A percentile compares a stretch with the other conserved stretches of the same genome.
These are phyloP conservation scores for Smittia aterrima DNA, from an alignment of 2,888 invertebrate species.

Conservation along the genomic window DNA sequence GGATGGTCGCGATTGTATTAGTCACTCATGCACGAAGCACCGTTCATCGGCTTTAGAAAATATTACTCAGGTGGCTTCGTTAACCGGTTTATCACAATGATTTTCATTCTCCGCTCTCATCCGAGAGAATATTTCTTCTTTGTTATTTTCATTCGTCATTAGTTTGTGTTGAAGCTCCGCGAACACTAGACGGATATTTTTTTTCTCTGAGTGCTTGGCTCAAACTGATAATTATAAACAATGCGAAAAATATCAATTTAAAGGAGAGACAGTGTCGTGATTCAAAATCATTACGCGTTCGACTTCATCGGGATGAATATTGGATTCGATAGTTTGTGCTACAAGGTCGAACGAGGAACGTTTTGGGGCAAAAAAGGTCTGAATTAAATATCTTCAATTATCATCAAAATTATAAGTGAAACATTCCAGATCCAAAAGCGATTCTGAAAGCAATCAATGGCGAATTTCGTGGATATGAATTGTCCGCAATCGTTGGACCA, in stretches of 20 bases:
- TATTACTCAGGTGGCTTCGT: not conserved
- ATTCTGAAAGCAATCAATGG: conserved; percentile 51
- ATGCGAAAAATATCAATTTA: conserved; percentile 1
- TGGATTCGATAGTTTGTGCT: not conserved
- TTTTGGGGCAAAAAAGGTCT: not conserved
- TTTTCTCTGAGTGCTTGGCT: not conserved
- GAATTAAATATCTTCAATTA: too few species aligned
- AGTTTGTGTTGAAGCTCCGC: not conserved
- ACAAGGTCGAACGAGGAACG: not conserved
- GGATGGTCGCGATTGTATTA: not conserved
- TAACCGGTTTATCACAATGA: conserved; percentile 3
- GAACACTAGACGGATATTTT: not conserved
- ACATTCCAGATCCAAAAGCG: not conserved
- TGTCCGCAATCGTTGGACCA: conserved; percentile 78
- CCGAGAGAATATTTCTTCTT: not conserved
- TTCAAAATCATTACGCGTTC: not conserved
- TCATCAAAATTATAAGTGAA: too few species aligned
- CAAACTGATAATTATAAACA: not conserved
- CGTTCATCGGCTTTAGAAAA: not conserved
- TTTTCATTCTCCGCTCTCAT: not conserved
- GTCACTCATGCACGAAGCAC: not conserved
- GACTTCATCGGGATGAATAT: not conserved
- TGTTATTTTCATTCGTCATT: not conserved
- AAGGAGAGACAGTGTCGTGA: not conserved
- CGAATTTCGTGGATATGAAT: conserved; percentile 69